Conservation (phyloP, 2,113 vertebrate species). For the Motacilla alba region DNA sequence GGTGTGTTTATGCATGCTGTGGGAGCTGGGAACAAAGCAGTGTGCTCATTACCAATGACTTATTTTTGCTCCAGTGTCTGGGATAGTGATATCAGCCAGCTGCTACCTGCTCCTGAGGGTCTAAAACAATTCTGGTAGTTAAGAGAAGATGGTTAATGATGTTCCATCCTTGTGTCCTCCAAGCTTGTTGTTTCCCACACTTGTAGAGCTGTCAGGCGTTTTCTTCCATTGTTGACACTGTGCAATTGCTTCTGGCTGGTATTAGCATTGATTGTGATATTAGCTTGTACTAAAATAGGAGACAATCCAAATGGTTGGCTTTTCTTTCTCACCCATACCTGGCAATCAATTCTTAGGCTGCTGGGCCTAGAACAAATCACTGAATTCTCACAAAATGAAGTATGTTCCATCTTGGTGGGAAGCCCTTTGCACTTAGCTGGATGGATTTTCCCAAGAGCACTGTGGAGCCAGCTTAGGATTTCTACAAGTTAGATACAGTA, state of each 20-base stretch:
- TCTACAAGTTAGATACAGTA: background rate
- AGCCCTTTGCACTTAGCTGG: background rate
- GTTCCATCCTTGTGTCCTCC: background rate
- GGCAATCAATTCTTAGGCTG: background rate
- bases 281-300: background rate
- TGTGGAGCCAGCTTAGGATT: accelerated
- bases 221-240: background rate
- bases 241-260: background rate
- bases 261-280: background rate
- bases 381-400: background rate
- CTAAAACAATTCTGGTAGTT: background rate
- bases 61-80: background rate
- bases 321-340: background rate
- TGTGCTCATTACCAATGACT: background rate
- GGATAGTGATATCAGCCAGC: background rate
- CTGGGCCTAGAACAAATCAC: background rate
- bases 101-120: background rate
- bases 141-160: background rate
- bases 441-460: background rate
- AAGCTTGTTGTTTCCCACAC: background rate
- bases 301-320: background rate
- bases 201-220: background rate
- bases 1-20: background rate
- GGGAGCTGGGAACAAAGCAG: background rate
- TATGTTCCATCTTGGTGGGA: background rate